Percentiles rank a stretch among this genome's conserved stretches.
Evolutionary conservation across 2,797 vertebrate species (phyloP).

Genomic region (Brachyrhaphis roseni): DNA sequence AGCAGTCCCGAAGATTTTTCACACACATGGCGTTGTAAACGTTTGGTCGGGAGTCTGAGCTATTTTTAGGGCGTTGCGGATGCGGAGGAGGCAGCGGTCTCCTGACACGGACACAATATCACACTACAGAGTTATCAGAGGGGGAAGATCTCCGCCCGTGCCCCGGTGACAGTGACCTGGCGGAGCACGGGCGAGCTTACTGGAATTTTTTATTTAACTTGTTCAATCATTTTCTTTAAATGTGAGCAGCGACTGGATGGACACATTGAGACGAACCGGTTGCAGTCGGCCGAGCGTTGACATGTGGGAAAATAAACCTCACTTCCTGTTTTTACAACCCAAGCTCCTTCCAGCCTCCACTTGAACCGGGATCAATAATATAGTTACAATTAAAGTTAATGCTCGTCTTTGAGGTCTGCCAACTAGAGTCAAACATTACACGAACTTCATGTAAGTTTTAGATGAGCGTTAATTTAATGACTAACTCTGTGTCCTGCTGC

Average conservation of each 20-base stretch:
- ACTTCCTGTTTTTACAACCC: not conserved
- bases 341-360: not conserved
- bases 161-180: too few species aligned
- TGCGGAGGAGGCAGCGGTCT: constrained; percentile 39
- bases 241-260: not conserved
- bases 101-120: constrained; percentile 15
- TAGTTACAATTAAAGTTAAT: not conserved
- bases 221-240: not conserved
- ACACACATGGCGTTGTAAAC: constrained; percentile 67
- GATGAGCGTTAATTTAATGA: not conserved
- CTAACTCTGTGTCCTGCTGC: not conserved
- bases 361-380: not conserved
- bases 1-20: constrained; percentile 69
- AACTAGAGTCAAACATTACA: not conserved
- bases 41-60: constrained; percentile 58
- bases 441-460: not conserved
- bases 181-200: constrained; percentile 4
- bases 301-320: not conserved
- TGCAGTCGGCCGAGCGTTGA: constrained; percentile 23
- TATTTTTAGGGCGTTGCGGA: constrained; percentile 64
- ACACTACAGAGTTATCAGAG: constrained; percentile 24
- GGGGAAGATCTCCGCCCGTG: not conserved
- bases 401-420: not conserved
- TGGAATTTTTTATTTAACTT: not conserved
- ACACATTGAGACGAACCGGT: constrained; percentile 18